These are phyloP conservation scores for Lordiphosa stackelbergi DNA, from an alignment of 1,140 invertebrate species.

Conservation along the genomic window DNA sequence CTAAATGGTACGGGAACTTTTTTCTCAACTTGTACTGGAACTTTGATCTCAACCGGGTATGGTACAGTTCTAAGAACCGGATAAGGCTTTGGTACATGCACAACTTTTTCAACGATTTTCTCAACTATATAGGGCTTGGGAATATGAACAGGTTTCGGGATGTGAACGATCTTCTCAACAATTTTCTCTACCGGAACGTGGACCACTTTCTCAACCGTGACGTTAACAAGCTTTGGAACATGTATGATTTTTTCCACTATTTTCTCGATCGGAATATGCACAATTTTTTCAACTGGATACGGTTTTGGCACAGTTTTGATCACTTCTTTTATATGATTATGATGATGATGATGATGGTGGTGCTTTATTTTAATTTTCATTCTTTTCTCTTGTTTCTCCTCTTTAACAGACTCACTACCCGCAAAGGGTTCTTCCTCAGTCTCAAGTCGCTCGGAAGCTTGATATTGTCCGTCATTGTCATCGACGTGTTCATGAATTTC, in stretches of 20 bases:
- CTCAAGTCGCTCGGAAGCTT: conserved; percentile 34
- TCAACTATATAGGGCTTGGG: conserved; percentile 50
- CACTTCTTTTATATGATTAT: conserved; percentile 80
- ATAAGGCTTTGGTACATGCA: conserved; percentile 78
- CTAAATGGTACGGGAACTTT: conserved; percentile 78
- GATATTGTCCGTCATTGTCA: conserved; percentile 34
- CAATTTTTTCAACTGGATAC: conserved; percentile 78
- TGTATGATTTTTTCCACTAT: conserved; percentile 68
- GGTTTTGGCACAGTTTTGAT: conserved; percentile 79
- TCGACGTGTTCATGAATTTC: conserved; percentile 56
- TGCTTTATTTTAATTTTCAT: conserved; percentile 79
- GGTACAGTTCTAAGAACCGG: conserved; percentile 79
- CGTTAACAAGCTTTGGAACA: conserved; percentile 53
- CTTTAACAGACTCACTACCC: conserved; percentile 1
- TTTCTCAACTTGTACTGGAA: conserved; percentile 79
- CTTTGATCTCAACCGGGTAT: conserved; percentile 78
- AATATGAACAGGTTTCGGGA: conserved; percentile 66
- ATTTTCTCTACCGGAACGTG: conserved; percentile 80
- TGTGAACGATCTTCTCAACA: conserved; percentile 71
- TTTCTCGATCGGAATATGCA: conserved; percentile 75
- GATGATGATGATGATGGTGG: conserved; percentile 81
- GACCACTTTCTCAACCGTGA: conserved; percentile 79
- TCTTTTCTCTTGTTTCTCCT: conserved; percentile 23
- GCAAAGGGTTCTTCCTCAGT: conserved; percentile 18
- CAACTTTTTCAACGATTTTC: conserved; percentile 53